Conservation (phyloP, 2,797 vertebrate genomes). For the Neosilurus hyrtlii region DNA sequence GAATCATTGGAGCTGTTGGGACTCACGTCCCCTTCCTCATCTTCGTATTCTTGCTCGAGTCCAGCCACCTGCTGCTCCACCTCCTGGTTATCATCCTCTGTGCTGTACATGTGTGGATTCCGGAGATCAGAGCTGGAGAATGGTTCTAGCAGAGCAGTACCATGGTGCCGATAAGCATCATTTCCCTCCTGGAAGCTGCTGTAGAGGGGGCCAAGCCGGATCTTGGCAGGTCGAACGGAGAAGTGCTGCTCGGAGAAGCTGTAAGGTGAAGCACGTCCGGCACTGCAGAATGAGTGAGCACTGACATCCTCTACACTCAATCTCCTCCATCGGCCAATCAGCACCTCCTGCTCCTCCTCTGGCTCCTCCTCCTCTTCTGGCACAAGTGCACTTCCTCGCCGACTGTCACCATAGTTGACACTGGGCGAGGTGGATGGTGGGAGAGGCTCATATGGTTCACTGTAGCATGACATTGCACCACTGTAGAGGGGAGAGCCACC, state of each 20-base stretch:
- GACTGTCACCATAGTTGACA: constrained; percentile 82
- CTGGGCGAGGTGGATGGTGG: constrained; percentile 83
- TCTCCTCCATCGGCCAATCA: constrained; percentile 86
- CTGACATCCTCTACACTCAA: constrained; percentile 90
- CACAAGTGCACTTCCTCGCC: constrained; percentile 82
- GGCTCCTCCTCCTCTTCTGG: constrained; percentile 73
- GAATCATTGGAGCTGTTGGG: constrained; percentile 90
- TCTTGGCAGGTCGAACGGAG: constrained; percentile 81
- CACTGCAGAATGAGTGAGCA: constrained; percentile 81
- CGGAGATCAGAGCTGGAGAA: constrained; percentile 71
- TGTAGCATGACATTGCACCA: constrained; percentile 88
- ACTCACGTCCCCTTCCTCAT: constrained; percentile 83
- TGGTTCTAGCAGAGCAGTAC: constrained; percentile 72
- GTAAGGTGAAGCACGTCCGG: constrained; percentile 83
- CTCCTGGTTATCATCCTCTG: constrained; percentile 82
- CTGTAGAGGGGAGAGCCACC: constrained; percentile 82
- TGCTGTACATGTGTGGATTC: constrained; percentile 76
- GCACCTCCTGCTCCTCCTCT: constrained; percentile 73
- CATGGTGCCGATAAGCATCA: constrained; percentile 78
- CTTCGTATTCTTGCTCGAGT: constrained; percentile 70
- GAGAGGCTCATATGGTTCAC: constrained; percentile 82
- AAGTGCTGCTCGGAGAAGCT: constrained; percentile 92
- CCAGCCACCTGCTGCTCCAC: constrained; percentile 74
- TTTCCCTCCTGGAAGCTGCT: constrained; percentile 94
- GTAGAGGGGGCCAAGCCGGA: constrained; percentile 86